Evolutionary conservation across 2,888 invertebrate species (phyloP), one percentile per base, ranked within the genome.

Genomic region (Andrena trimmerana): DNA sequence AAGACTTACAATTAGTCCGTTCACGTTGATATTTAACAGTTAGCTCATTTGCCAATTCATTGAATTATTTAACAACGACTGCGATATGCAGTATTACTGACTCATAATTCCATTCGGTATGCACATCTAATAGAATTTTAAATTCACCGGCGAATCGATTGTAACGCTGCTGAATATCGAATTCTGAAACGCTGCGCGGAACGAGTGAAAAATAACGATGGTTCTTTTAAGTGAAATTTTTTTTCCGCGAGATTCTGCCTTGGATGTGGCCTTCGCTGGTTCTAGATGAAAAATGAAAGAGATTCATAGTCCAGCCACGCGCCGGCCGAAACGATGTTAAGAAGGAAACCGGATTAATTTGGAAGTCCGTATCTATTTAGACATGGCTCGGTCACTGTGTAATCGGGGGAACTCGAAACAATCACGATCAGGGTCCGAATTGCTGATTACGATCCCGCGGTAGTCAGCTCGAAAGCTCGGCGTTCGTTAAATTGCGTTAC

Each of bases 191-290:
- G 6, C 54, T 13, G 33, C 0, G 6, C 20, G 16, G 16, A 1
- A 20, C 27, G n/a, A 57, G 8, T 62, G 31, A 20, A 76, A 71
- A 52, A 66, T 31, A 80, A 10, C 29, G 4, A 10, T 36, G 29
- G 13, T 60, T 62, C 27, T 33, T 50, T 66, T 33, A 31, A 67
- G 3, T 6, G n/a, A 54, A 62, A 50, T 29, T 73, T 36, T 65
- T 65, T 60, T 54, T 70, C 69, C 78, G 8, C 20, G n/a, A 71
- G 63, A 62, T 63, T 29, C 71, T 20, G 65, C 81, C 62, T 75
- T 67, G 70, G 66, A 69, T 10, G 54, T 62, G 74, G 16, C 81
- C 66, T 60, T 54, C 65, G 16, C 42, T 54, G 27, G 27, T 67
- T 66, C 62, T 62, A 50, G 50, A 67, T 70, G 42, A 57, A 66